A percentile compares a stretch with the other conserved stretches of the same genome.
Evolutionary conservation across 2,888 invertebrate genomes (phyloP).

Genomic region (Andrena trimmerana): DNA sequence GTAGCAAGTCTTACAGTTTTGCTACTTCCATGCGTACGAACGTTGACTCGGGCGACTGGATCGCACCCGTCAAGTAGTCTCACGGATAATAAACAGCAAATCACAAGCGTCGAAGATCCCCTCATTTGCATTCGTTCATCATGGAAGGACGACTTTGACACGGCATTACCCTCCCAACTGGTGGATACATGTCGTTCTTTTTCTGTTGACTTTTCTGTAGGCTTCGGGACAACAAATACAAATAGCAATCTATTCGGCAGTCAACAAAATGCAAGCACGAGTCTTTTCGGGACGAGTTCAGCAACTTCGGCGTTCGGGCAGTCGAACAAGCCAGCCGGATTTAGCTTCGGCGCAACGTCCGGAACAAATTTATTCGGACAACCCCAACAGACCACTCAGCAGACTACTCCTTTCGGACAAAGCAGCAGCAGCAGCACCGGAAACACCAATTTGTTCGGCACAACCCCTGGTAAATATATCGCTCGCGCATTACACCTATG

Average conservation of each 20-base stretch:
- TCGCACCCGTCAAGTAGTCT: no score
- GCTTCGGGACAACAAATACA: constrained; percentile 83
- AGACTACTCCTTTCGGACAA: constrained; percentile 85
- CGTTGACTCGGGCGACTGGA: no score
- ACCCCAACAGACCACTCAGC: constrained; percentile 82
- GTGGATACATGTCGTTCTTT: no score
- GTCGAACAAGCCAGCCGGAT: constrained; percentile 87
- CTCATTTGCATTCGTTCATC: no score
- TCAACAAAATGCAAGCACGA: constrained; percentile 86
- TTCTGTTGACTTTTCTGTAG: constrained; percentile 57
- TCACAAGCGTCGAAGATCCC: no score
- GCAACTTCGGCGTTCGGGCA: constrained; percentile 89
- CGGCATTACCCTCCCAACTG: no score
- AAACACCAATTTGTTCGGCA: constrained; percentile 84
- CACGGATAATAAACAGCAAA: no score
- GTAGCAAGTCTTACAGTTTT: no score
- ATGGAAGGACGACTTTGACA: no score
- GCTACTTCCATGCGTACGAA: no score
- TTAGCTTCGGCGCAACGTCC: constrained; percentile 87
- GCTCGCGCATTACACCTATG: background rate
- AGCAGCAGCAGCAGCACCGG: constrained; percentile 85
- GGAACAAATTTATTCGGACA: constrained; percentile 89
- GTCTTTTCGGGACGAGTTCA: constrained; percentile 87
- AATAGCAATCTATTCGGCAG: constrained; percentile 84
- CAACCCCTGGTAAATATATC: constrained; percentile 73